A percentile compares a stretch with the other conserved stretches of the same genome.
phyloP scores from a whole-genome alignment of 2,888 invertebrate genomes.

The Volucella zonaria region DNA sequence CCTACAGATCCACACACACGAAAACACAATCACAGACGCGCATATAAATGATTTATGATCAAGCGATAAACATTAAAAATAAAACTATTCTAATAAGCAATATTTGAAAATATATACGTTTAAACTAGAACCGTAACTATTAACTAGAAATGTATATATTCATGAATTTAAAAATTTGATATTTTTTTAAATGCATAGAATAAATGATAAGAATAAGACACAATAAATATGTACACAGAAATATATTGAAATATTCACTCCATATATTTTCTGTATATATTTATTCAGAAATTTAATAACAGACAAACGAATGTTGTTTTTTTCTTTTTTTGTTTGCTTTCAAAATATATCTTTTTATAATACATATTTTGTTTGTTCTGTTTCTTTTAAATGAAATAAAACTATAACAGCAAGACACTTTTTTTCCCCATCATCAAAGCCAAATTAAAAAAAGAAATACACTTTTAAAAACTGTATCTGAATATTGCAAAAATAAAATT shows the following conservation, averaged over 20 bases:
- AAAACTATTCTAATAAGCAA: conserved; percentile 73
- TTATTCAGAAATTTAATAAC: conserved; percentile 36
- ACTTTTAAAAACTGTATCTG: conserved; percentile 20
- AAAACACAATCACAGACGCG: conserved; percentile 4
- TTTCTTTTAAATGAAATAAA: no score
- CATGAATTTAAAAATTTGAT: conserved; percentile 66
- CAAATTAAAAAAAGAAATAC: background rate
- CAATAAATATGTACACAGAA: conserved; percentile 59
- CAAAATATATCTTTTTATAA: background rate
- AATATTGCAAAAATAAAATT: conserved; percentile 32
- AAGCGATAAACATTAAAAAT: conserved; percentile 13
- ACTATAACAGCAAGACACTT: background rate
- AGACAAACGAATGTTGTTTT: conserved; percentile 24
- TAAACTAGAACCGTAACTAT: conserved; percentile 12
- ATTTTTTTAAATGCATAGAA: conserved; percentile 72
- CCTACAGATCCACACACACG: conserved; percentile 2
- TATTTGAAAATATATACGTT: conserved; percentile 68
- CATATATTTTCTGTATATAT: conserved; percentile 64
- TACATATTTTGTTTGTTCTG: no score
- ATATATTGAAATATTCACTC: conserved; percentile 50
- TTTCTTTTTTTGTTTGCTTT: background rate
- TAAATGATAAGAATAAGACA: conserved; percentile 57
- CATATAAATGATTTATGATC: conserved; percentile 57
- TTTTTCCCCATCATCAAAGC: background rate
- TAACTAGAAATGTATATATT: conserved; percentile 62